Conservation (phyloP, 2,888 invertebrate genomes). For the Rhopalosiphum nymphaeae region DNA sequence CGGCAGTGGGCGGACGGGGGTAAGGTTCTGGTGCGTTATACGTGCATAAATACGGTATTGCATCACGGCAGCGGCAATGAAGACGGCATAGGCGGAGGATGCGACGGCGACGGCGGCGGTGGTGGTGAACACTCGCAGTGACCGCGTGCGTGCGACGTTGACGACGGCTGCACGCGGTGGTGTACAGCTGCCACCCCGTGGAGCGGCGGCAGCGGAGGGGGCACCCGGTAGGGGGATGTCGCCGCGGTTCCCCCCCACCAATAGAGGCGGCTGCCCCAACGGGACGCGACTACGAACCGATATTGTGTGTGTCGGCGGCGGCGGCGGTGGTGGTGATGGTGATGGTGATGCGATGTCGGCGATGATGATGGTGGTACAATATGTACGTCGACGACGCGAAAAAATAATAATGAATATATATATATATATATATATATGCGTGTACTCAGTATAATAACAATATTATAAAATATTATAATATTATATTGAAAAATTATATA, state of each 20-base stretch:
- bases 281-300: neutral
- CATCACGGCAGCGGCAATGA: constrained; percentile 34
- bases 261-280: neutral
- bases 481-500: neutral
- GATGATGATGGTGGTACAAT: no score
- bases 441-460: neutral
- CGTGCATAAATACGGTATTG: constrained; percentile 45
- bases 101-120: neutral
- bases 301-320: neutral
- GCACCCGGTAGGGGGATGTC: constrained; percentile 58
- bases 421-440: neutral
- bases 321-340: neutral
- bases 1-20: neutral
- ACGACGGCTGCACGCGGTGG: constrained; percentile 17
- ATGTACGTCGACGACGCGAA: constrained; percentile 12
- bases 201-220: constrained; percentile 11
- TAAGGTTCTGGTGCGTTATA: constrained; percentile 48
- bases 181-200: constrained; percentile 55
- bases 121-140: neutral
- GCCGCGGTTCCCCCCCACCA: neutral
- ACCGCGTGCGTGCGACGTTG: constrained; percentile 30
- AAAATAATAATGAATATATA: neutral
- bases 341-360: neutral
- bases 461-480: constrained; percentile 6
- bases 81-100: constrained; percentile 19